phyloP scores from a whole-genome alignment of 1,140 invertebrate species.

The Varroa destructor region DNA sequence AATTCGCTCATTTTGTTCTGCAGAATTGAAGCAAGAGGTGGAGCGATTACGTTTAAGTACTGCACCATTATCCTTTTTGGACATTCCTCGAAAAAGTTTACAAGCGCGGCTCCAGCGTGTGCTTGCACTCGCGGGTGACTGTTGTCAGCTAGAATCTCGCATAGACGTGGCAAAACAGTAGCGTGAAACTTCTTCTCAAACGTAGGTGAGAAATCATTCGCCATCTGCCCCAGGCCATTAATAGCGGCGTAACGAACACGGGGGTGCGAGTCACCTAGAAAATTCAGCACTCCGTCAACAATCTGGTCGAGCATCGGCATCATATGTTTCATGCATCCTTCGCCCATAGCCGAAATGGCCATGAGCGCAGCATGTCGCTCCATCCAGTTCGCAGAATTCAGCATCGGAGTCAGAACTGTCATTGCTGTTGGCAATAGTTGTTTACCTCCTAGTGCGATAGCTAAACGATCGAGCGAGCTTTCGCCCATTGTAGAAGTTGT shows the following conservation, averaged over 20 bases:
- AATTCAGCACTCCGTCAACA: constrained; percentile 73
- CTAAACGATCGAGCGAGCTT: constrained; percentile 84
- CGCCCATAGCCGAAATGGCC: constrained; percentile 94
- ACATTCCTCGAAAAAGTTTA: constrained; percentile 98
- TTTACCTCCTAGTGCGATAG: constrained; percentile 89
- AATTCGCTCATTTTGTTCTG: constrained; percentile 86
- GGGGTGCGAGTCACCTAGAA: constrained; percentile 76
- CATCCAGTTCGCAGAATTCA: constrained; percentile 49
- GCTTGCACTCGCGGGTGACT: constrained; percentile 80
- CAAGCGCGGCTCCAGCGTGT: constrained; percentile 69
- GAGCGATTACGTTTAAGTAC: constrained; percentile 80
- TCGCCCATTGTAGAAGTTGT: constrained; percentile 89
- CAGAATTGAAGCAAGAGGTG: constrained; percentile 75
- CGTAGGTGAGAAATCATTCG: constrained; percentile 87
- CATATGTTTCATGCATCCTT: constrained; percentile 97
- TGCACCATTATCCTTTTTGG: constrained; percentile 79
- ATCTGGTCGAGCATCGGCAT: constrained; percentile 77
- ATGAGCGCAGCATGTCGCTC: constrained; percentile 83
- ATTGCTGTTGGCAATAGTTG: constrained; percentile 75
- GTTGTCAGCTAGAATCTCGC: constrained; percentile 80
- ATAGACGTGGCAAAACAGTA: constrained; percentile 72
- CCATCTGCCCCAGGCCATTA: constrained; percentile 98
- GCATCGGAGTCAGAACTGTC: constrained; percentile 65
- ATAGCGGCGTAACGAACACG: constrained; percentile 90
- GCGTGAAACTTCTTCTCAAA: constrained; percentile 97